Base-by-base conservation (phyloP, 2,888 invertebrate species). In the Falcaria lacertinaria region DNA sequence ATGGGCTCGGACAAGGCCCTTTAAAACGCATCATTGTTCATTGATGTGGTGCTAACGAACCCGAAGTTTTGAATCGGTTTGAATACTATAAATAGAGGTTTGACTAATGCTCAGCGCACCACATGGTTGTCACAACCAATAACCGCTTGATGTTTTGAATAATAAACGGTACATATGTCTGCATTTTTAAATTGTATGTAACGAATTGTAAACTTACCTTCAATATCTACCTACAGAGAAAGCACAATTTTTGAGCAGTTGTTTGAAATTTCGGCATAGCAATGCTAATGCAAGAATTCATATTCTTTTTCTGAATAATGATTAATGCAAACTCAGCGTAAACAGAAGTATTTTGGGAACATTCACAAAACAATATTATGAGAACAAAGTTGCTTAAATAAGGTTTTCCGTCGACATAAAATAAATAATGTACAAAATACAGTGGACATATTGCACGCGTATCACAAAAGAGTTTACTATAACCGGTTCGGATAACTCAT, bases 41-140 rank as follows among this genome's bases (percentile, higher is more conserved):
- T 57, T 61, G 61, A 59, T 52, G 57, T 51, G 57, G 57, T 77
- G 78, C 53, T 74, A 83, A 82, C 67, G 83, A 81, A 80, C 80
- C 65, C 52, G 49, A 64, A 69, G 66, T 76, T 68, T 68, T 64
- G 69, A 76, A 80, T 80, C 74, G 68, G 62, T 54, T 57, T 50
- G 41, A 45, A 45, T 41, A 58, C 77, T 80, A 83, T 71, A 80
- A 76, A 84, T 87, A 87, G 82, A 64, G 52, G 64, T 66, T 61
- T 81, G 84, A 86, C 78, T 76, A 77, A 83, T 68, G 54, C 59
- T n/a, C n/a, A n/a, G n/a, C n/a, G 51, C 48, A 70, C 61, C 79
- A 81, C 69, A 79, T 81, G 83, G 64, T 74, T 74, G 74, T 75
- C 79, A 71, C 63, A 61, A 53, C 64, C 60, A 61, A 65, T 73